Base-by-base conservation (phyloP, 2,888 invertebrate species). In the Drosophila ustulata region DNA sequence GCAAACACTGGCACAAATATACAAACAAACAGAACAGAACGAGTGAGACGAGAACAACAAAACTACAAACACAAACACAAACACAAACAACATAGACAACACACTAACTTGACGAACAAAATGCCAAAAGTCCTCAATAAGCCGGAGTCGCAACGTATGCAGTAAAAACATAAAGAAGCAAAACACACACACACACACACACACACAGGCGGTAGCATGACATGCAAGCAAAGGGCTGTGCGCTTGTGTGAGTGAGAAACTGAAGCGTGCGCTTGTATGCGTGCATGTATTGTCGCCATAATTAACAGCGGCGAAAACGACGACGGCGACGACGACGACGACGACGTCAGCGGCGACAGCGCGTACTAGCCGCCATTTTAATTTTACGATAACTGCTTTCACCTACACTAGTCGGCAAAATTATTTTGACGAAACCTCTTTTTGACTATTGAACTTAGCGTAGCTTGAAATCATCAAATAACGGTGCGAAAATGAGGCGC, bases 381-480 rank as follows among this genome's bases (percentile, higher is more conserved):
- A 80, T 89, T 89, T 85, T 83, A 89, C 85, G 89, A 87, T 89
- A 89, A 87, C 84, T 75, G 81, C 84, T 87, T 87, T 89, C 88
- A 89, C 90, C 85, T 83, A 85, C n/a, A n/a, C n/a, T n/a, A n/a
- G n/a, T n/a, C n/a, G n/a, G n/a, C n/a, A n/a, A n/a, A n/a, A n/a
- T n/a, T n/a, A n/a, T n/a, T n/a, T n/a, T n/a, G n/a, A n/a, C n/a
- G n/a, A n/a, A n/a, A n/a, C n/a, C n/a, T n/a, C n/a, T n/a, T n/a
- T n/a, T n/a, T n/a, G n/a, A n/a, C n/a, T n/a, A n/a, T n/a, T n/a
- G n/a, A n/a, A n/a, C n/a, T n/a, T n/a, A n/a, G n/a, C n/a, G n/a
- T n/a, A n/a, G n/a, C n/a, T n/a, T n/a, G n/a, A n/a, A n/a, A n/a
- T n/a, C n/a, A n/a, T n/a, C n/a, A n/a, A n/a, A n/a, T n/a, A n/a